Evolutionary conservation across 2,888 invertebrate genomes (phyloP).

Genomic region (Lissocephala sabroskyi): DNA sequence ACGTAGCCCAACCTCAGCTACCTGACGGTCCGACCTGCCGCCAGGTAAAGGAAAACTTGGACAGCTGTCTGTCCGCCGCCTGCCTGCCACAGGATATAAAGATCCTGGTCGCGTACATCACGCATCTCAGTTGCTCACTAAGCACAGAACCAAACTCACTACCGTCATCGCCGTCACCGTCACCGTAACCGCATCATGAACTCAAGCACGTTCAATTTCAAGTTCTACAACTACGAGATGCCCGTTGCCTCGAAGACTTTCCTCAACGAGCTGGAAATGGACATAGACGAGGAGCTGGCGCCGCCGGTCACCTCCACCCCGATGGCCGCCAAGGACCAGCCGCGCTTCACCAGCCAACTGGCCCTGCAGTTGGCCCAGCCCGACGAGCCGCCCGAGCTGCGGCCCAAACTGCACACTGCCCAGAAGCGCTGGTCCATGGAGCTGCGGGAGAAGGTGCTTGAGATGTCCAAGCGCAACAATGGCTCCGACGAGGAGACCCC

Average conservation of each 20-base stretch:
- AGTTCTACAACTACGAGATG: slow-evolving; percentile 51
- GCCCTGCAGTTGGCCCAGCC: slow-evolving; percentile 19
- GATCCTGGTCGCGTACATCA: slow-evolving; percentile 13
- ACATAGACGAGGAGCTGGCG: slow-evolving; percentile 43
- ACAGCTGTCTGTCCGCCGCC: not conserved
- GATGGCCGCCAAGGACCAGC: slow-evolving; percentile 10
- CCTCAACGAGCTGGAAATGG: slow-evolving; percentile 52
- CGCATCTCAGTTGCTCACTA: not conserved
- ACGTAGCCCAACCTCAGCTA: slow-evolving; percentile 6
- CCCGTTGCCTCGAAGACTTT: slow-evolving; percentile 13
- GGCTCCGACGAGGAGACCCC: slow-evolving; percentile 24
- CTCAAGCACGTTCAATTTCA: slow-evolving; percentile 52
- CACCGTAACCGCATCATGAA: slow-evolving; percentile 30
- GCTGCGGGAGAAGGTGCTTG: slow-evolving; percentile 47
- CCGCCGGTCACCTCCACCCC: slow-evolving; percentile 41
- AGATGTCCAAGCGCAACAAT: slow-evolving; percentile 52
- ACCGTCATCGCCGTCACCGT: too few species aligned
- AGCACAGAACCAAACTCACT: not conserved
- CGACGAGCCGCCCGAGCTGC: slow-evolving; percentile 21
- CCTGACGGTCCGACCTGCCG: too few species aligned
- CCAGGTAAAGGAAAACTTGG: too few species aligned
- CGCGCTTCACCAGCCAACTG: slow-evolving; percentile 28
- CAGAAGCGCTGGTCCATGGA: slow-evolving; percentile 55
- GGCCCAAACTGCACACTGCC: slow-evolving; percentile 40
- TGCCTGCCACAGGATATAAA: slow-evolving; percentile 15